Base-by-base conservation (phyloP, 2,113 vertebrate genomes). In the Centrocercus urophasianus region DNA sequence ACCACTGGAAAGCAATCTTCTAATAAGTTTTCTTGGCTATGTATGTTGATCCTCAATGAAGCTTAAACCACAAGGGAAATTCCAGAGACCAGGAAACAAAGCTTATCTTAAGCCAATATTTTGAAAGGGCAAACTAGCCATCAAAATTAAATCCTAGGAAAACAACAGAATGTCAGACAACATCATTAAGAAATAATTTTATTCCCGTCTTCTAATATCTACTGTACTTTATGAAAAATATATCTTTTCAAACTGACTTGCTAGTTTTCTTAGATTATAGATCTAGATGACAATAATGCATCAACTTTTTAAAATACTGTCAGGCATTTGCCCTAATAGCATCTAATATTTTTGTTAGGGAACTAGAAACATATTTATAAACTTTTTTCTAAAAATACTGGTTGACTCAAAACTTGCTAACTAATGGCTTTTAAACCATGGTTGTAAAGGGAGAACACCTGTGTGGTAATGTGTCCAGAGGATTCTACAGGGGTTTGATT, bases 1-100 rank as follows among this genome's bases (percentile, higher is more conserved):
- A 56, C 14, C 40, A 73, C 28, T 2, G 2, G 36, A 85, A 88
- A 72, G 16, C 30, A 77, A 80, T 88, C 1, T 43, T 65, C 72
- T 92, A 73, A 86, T 83, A 90, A 90, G 69, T 52, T 72, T 85
- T 60, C 71, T 82, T 45, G 50, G 18, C 16, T 65, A 30, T 66
- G 56, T 38, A 16, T 81, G 86, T 77, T 90, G 90, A 70, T 80
- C 91, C 79, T 95, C 85, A 90, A 86, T 92, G 90, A 91, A 72
- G 32, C 76, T 73, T 59, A 65, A 73, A 93, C 66, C 88, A 80
- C 88, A 48, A 6, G 88, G 83, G 93, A 95, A 92, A 92, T 92
- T 76, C 85, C 20, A 90, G 45, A 79, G 59, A 38, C 36, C 38
- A 27, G 6, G 71, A 82, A 89, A 76, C 52, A 75, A 76, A 36